These are phyloP conservation scores for Dasypogon diadema DNA, from an alignment of 2,888 invertebrate species.

Conservation along the genomic window DNA sequence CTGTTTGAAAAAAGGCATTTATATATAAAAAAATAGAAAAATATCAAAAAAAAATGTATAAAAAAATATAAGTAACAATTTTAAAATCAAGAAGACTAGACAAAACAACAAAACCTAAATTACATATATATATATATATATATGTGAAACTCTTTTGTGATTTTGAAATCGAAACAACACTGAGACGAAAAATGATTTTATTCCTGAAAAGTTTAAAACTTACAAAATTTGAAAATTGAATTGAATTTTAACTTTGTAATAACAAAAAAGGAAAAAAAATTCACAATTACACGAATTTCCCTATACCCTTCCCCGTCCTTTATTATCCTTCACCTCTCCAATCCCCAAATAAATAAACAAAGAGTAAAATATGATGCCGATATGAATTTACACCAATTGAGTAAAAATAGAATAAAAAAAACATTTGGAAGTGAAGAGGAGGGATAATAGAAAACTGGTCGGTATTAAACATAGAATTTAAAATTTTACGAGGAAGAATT, in stretches of 20 bases:
- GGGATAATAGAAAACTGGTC: no score
- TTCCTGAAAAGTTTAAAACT: conserved; percentile 36
- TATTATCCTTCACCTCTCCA: conserved; percentile 50
- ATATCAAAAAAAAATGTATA: neutral
- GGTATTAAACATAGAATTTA: no score
- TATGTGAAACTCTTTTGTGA: conserved; percentile 42
- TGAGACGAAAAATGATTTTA: conserved; percentile 26
- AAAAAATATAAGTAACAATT: conserved; percentile 3
- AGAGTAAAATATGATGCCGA: conserved; percentile 59
- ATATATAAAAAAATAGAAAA: conserved; percentile 7
- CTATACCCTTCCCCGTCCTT: conserved; percentile 30
- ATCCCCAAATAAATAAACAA: conserved; percentile 62
- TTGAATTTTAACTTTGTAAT: conserved; percentile 45
- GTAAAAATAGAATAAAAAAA: neutral
- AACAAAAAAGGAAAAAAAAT: conserved; percentile 42
- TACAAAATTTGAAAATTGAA: conserved; percentile 8
- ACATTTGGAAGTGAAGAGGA: no score
- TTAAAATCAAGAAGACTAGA: conserved; percentile 29
- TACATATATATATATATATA: conserved; percentile 24
- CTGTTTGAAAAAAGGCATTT: neutral
- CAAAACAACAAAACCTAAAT: conserved; percentile 15
- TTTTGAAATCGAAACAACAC: conserved; percentile 37
- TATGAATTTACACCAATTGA: conserved; percentile 25
- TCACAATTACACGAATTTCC: conserved; percentile 53
- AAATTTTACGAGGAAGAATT: no score